Evolutionary conservation across 2,888 invertebrate species (phyloP).

Genomic region (Leptopilina syphax): DNA sequence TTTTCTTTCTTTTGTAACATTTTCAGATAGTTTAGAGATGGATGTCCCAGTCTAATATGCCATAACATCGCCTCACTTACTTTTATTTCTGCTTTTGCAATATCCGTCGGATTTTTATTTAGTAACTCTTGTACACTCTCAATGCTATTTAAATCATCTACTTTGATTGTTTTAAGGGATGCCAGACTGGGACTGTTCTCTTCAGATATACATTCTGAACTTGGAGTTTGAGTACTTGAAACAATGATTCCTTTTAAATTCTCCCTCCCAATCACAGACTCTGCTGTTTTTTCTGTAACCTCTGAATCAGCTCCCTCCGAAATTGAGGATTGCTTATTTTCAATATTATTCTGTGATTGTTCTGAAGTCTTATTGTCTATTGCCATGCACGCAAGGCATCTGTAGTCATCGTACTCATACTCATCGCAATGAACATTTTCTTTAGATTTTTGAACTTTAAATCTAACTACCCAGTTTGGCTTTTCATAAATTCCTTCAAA

Average conservation of each 20-base stretch:
- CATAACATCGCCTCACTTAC: conserved; percentile 14
- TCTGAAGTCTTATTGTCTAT: conserved; percentile 44
- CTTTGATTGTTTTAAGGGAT: conserved; percentile 35
- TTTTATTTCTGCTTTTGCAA: conserved; percentile 10
- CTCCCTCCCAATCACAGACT: conserved; percentile 48
- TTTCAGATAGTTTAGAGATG: conserved; percentile 58
- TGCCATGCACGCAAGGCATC: conserved; percentile 46
- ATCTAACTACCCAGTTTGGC: conserved; percentile 54
- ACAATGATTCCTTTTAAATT: background rate
- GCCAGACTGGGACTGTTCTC: background rate
- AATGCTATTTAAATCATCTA: conserved; percentile 37
- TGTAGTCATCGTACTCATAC: conserved; percentile 42
- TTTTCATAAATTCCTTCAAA: conserved; percentile 52
- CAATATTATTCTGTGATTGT: conserved; percentile 30
- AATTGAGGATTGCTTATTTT: background rate
- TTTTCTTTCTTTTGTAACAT: conserved; percentile 54
- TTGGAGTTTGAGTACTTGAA: background rate
- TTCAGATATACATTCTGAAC: background rate
- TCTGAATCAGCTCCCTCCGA: conserved; percentile 41
- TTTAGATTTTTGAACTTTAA: background rate
- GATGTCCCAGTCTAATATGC: conserved; percentile 51
- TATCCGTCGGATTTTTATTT: conserved; percentile 42
- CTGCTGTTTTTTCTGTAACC: background rate
- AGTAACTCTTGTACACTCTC: conserved; percentile 38
- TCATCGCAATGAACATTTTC: background rate